Evolutionary conservation across 2,113 vertebrate genomes (phyloP).

Genomic region (Melanerpes formicivorus): DNA sequence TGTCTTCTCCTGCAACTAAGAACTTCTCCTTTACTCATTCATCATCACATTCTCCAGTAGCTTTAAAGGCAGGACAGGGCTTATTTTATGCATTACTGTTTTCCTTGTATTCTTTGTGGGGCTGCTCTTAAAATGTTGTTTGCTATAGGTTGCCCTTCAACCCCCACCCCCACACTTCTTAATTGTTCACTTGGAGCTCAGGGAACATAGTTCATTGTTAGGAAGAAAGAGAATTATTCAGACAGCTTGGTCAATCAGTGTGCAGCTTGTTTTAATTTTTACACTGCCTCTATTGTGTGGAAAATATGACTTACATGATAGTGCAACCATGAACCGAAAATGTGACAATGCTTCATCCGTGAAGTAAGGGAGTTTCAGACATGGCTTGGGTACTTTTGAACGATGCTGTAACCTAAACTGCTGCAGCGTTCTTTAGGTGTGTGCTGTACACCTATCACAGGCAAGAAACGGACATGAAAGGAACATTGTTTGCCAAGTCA

Average conservation of each 20-base stretch:
- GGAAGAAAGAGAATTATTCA: constrained; percentile 51
- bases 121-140: constrained; percentile 17
- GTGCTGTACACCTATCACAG: neutral
- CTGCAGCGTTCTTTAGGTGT: neutral
- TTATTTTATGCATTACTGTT: neutral
- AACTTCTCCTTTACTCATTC: neutral
- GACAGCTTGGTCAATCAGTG: constrained; percentile 48
- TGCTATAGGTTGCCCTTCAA: constrained; percentile 34
- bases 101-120: neutral
- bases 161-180: neutral
- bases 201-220: constrained; percentile 60
- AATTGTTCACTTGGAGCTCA: constrained; percentile 55
- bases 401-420: rapidly evolving
- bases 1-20: neutral
- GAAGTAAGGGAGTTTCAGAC: neutral
- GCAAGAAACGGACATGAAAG: neutral
- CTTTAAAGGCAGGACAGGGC: neutral
- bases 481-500: constrained; percentile 25
- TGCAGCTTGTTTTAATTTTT: constrained; percentile 71
- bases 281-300: constrained; percentile 63
- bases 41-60: neutral
- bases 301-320: constrained; percentile 63
- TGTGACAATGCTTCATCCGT: neutral
- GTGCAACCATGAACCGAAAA: constrained; percentile 25
- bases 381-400: neutral